Base-by-base conservation (phyloP, 1,140 invertebrate species). In the Penaeus indicus region DNA sequence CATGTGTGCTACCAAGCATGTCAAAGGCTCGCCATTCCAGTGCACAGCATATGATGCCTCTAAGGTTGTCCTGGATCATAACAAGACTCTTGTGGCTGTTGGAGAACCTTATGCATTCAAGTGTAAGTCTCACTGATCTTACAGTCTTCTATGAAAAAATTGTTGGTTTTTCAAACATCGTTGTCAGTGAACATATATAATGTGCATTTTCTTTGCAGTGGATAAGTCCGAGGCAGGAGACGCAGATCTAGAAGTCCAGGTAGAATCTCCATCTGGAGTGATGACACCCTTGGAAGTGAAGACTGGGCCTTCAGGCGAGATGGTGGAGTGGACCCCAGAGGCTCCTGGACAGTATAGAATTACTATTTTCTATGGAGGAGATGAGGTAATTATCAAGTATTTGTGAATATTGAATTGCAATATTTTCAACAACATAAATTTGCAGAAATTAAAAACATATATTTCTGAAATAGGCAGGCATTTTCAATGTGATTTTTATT, bases 1-100 rank as follows among this genome's bases (percentile, higher is more conserved):
- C 3, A 94, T 98, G 21, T 98, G 98, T 93, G 96, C 97, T 89
- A 97, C 97, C 0, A 97, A 98, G 92, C 95, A 96, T 25, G 95
- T 99, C 27, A 94, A 96, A n/a, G 98, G 98, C 27, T 99, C 98
- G 90, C 99, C 99, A 25, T 99, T 98, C 93, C 96, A 95, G 87
- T 99, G 98, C 92, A 97, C 99, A 93, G 97, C 98, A 1, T 99
- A 97, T 92, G 98, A 99, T 93, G 95, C 97, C 19, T 95, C 95
- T 67, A 96, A 96, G 94, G 94, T 95, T 67, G 91, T 92, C 25
- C 91, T 95, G 32, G 93, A 94, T 87, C 89, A 92, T 85, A 92
- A 91, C n/a, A 92, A 92, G 89, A 91, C 91, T n/a, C 91, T 91
- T 10, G 92, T 89, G 32, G 92, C 92, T 84, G 91, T 92, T 22